Percentiles rank a stretch among this genome's conserved stretches.
Conservation (phyloP, 1,140 invertebrate species). For the Danaus plexippus region DNA sequence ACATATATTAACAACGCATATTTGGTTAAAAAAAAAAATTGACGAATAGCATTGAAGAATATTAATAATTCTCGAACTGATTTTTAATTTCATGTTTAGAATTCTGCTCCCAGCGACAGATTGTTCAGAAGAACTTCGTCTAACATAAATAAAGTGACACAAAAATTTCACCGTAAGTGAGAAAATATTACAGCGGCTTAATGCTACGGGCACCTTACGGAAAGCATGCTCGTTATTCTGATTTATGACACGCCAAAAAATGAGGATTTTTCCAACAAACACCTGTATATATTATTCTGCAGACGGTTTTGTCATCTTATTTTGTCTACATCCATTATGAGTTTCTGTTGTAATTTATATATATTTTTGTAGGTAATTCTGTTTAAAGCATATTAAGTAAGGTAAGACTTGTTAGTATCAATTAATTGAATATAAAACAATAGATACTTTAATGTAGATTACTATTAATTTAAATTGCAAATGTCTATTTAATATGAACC, state of each 20-base stretch:
- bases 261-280: constrained; percentile 46
- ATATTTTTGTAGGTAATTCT: too few relatives aligned
- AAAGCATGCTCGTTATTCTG: constrained; percentile 59
- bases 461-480: constrained; percentile 46
- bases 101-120: constrained; percentile 44
- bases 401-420: too few relatives aligned
- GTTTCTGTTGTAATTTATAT: too few relatives aligned
- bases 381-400: too few relatives aligned
- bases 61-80: constrained; percentile 15
- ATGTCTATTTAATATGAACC: constrained; percentile 22
- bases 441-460: constrained; percentile 20
- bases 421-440: constrained; percentile 11
- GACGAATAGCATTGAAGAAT: too few relatives aligned
- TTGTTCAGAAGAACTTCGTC: constrained; percentile 38
- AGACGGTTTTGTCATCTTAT: not conserved
- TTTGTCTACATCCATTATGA: too few relatives aligned
- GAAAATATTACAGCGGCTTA: constrained; percentile 68
- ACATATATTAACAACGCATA: not conserved
- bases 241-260: constrained; percentile 60
- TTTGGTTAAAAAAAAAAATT: constrained; percentile 5
- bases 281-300: constrained; percentile 13
- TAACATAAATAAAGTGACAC: constrained; percentile 57
- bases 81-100: constrained; percentile 42
- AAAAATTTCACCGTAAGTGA: constrained; percentile 63
- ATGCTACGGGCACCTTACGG: constrained; percentile 58